A percentile compares a stretch with the other conserved stretches of the same genome.
These are phyloP conservation scores for Bradysia coprophila DNA, from an alignment of 1,140 invertebrate species.

Conservation along the genomic window DNA sequence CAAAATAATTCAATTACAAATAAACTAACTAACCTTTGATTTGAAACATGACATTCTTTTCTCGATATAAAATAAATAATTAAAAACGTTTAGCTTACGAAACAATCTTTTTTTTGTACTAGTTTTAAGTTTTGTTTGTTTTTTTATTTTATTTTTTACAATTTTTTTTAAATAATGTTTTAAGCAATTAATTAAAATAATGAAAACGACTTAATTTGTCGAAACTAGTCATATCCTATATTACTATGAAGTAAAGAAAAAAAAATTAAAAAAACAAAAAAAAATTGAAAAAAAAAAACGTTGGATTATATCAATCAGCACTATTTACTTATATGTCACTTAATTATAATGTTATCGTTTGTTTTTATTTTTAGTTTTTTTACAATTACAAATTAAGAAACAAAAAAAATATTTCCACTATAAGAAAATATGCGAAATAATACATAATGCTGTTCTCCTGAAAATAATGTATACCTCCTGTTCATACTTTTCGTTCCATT, in stretches of 20 bases:
- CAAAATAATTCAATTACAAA: too few species aligned
- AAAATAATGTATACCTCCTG: too few species aligned
- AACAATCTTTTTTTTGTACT: not conserved
- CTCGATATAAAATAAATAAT: not conserved
- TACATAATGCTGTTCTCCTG: too few species aligned
- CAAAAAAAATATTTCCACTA: too few species aligned
- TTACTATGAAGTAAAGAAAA: too few species aligned
- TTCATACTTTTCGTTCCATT: too few species aligned
- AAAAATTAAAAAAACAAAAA: too few species aligned
- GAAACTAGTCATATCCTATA: not conserved
- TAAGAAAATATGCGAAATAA: not conserved
- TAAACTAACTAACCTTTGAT: not conserved
- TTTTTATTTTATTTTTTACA: not conserved
- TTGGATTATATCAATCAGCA: not conserved
- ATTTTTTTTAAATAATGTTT: not conserved
- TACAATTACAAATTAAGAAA: too few species aligned
- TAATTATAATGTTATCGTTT: not conserved
- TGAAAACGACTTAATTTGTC: not conserved
- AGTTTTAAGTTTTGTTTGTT: not conserved
- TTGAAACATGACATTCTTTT: not conserved
- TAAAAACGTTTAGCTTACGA: not conserved
- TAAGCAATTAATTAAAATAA: not conserved
- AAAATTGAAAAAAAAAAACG: not conserved
- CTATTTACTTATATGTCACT: not conserved
- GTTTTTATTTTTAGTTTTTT: not conserved